Evolutionary conservation across 2,797 vertebrate species (phyloP).

Genomic region (Crypturellus tataupa): DNA sequence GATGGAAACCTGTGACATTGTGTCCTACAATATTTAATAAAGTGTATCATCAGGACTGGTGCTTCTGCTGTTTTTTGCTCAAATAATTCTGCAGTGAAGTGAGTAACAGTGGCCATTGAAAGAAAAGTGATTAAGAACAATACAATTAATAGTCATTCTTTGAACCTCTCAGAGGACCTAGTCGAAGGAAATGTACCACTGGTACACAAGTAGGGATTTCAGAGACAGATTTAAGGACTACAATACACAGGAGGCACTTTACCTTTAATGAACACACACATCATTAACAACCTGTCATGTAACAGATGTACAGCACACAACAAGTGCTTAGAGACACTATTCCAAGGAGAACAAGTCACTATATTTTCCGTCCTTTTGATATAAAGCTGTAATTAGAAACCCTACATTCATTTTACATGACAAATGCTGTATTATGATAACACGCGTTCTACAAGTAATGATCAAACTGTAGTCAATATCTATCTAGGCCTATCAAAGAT

Average conservation of each 20-base stretch:
- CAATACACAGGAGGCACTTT: slow-evolving; percentile 16
- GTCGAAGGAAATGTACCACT: neutral
- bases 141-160: neutral
- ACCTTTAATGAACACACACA: slow-evolving; percentile 34
- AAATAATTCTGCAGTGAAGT: neutral
- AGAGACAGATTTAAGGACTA: slow-evolving; percentile 18
- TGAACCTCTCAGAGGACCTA: neutral
- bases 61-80: neutral
- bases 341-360: slow-evolving; percentile 15
- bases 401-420: neutral
- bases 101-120: neutral
- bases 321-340: slow-evolving; percentile 13
- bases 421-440: neutral
- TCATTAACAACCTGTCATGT: slow-evolving; percentile 45
- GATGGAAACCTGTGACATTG: neutral
- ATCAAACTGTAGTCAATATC: neutral
- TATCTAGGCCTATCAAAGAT: neutral
- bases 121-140: neutral
- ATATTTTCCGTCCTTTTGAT: slow-evolving; percentile 34
- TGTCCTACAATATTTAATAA: neutral
- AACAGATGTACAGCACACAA: slow-evolving; percentile 40
- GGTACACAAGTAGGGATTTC: neutral
- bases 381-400: slow-evolving; percentile 33
- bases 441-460: neutral
- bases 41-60: neutral